phyloP scores from a whole-genome alignment of 2,113 vertebrate species.

The Raja brachyura region DNA sequence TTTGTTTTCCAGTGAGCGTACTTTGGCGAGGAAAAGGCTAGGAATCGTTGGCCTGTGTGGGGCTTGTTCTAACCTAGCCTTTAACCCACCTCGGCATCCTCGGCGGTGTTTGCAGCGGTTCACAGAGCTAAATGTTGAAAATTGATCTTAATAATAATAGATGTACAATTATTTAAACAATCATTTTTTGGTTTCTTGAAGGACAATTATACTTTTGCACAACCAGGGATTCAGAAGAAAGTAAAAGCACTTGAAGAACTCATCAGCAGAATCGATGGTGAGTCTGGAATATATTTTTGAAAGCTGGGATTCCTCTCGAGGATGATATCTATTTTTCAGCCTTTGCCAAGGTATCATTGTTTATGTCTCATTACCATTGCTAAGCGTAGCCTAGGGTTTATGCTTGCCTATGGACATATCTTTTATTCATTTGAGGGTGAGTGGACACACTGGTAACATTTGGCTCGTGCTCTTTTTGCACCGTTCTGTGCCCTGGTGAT shows the following conservation, averaged over 20 bases:
- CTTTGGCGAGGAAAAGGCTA: too few relatives aligned
- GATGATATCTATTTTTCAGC: background rate
- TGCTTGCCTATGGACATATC: background rate
- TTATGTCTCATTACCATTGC: too few relatives aligned
- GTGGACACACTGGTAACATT: background rate
- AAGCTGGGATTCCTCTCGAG: background rate
- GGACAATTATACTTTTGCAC: conserved; percentile 98
- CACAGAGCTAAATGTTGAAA: background rate
- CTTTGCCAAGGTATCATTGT: background rate
- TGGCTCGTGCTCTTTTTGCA: background rate
- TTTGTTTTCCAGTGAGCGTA: too few relatives aligned
- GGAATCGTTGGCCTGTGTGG: too few relatives aligned
- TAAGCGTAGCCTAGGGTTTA: background rate
- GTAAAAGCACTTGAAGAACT: conserved; percentile 95
- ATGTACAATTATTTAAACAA: background rate
- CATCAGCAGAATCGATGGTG: conserved; percentile 92
- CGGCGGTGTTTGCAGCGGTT: too few relatives aligned
- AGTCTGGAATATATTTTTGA: conserved; percentile 43
- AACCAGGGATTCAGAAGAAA: conserved; percentile 96
- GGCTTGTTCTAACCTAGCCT: too few relatives aligned
- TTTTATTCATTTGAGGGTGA: background rate
- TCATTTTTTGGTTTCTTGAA: conserved; percentile 44
- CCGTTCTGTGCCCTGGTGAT: background rate
- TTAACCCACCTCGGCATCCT: too few relatives aligned
- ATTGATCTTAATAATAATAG: background rate